phyloP scores from a whole-genome alignment of 2,113 vertebrate species.

The Cacatua alba region DNA sequence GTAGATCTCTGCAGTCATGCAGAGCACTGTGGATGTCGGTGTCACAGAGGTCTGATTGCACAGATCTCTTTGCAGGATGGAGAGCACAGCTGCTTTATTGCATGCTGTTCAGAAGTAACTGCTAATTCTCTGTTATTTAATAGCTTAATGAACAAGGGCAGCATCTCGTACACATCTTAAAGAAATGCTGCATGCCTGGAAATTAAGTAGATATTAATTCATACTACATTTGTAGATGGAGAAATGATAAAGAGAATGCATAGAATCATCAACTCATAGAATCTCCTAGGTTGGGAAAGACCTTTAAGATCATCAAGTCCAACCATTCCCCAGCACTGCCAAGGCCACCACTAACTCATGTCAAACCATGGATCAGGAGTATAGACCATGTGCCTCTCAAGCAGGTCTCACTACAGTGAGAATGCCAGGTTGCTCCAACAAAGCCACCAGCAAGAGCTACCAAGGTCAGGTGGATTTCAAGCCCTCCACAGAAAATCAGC shows the following conservation, averaged over 20 bases:
- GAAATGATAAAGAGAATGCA: background rate
- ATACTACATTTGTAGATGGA: background rate
- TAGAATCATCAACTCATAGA: background rate
- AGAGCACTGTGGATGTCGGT: background rate
- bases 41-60: conserved; percentile 26
- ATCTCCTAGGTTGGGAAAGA: background rate
- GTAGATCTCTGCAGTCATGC: background rate
- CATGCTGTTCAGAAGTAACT: background rate
- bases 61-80: background rate
- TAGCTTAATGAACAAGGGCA: background rate
- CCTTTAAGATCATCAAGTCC: background rate
- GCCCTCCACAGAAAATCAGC: background rate
- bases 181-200: background rate
- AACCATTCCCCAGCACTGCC: background rate
- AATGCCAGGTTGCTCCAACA: background rate
- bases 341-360: background rate
- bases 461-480: background rate
- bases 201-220: background rate
- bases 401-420: background rate
- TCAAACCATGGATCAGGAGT: background rate
- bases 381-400: background rate
- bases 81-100: background rate
- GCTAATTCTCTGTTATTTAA: background rate
- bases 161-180: background rate
- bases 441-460: background rate